Evolutionary conservation across 2,888 invertebrate genomes (phyloP), one percentile per base, ranked within the genome.

Genomic region (Osmoderma eremita): DNA sequence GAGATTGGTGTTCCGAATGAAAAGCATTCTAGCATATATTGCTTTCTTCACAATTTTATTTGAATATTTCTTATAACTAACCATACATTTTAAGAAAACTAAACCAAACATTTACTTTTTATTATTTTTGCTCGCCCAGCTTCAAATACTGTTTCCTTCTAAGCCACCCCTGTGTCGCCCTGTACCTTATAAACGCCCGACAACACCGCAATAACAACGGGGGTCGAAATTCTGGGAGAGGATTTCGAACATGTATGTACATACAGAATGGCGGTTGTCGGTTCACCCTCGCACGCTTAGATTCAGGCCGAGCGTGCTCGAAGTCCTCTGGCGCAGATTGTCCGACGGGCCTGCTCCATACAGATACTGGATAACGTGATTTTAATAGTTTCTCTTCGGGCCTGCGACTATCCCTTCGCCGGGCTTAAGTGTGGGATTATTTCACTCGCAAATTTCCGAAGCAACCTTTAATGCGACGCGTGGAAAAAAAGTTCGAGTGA

Each of bases 341-440:
- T 77, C 76, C 75, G 75, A 71, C 70, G 65, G 76, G 75, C 74
- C 78, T 80, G 79, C 74, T 75, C 74, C 73, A 69, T 70, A 71
- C 74, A 79, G 80, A 80, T 80, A 80, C 76, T 74, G 76, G 75
- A 77, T 78, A 78, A 79, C 78, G 77, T 74, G 76, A 74, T 73
- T 80, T 79, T 79, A 79, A 80, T 81, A 77, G 78, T 73, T 68
- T 65, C 41, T 41, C 63, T 15, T 12, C 17, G 8, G 30, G 22
- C 20, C 17, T 17, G 48, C 30, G 41, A 63, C 41, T 42, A 30
- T 45, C 63, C 51, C n/a, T 22, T 36, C 38, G 17, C 38, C 12
- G 50, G 30, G 30, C 45, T 61, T 45, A 61, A 45, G 30, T 17
- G 17, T 17, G 24, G 36, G 58, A 61, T 61, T 61, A 61, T 61